Percentiles rank a stretch among this genome's conserved stretches.
Conservation (phyloP, 1,140 invertebrate species). For the Rhagoletis pomonella region DNA sequence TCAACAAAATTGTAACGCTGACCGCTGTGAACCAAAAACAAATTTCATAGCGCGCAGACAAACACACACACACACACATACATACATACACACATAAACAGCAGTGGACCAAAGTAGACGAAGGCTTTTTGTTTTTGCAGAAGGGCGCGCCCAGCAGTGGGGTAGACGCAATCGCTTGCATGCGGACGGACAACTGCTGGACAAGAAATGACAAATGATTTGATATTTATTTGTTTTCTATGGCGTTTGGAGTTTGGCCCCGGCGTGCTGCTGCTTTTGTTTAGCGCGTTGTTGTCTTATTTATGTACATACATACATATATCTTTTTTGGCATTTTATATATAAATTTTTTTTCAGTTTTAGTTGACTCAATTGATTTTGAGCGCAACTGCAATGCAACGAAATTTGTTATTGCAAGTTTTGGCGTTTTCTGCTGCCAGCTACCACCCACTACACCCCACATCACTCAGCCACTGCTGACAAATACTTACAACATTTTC, state of each 20-base stretch:
- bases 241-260: neutral
- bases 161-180: neutral
- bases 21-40: constrained; percentile 44
- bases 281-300: neutral
- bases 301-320: too few species aligned
- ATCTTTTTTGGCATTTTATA: neutral
- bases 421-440: neutral
- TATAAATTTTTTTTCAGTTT: neutral
- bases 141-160: too few species aligned
- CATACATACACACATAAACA: too few species aligned
- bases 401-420: neutral
- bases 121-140: too few species aligned
- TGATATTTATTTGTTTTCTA: constrained; percentile 22
- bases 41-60: constrained; percentile 11
- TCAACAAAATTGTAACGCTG: constrained; percentile 40
- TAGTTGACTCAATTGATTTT: neutral
- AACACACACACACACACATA: too few species aligned
- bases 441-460: too few species aligned
- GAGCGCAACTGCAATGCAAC: neutral
- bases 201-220: constrained; percentile 50
- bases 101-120: too few species aligned
- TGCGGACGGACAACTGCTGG: neutral
- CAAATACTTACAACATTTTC: too few species aligned
- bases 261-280: neutral
- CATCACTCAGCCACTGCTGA: too few species aligned